phyloP scores from a whole-genome alignment of 2,888 invertebrate genomes.

The Drosophila quinaria region DNA sequence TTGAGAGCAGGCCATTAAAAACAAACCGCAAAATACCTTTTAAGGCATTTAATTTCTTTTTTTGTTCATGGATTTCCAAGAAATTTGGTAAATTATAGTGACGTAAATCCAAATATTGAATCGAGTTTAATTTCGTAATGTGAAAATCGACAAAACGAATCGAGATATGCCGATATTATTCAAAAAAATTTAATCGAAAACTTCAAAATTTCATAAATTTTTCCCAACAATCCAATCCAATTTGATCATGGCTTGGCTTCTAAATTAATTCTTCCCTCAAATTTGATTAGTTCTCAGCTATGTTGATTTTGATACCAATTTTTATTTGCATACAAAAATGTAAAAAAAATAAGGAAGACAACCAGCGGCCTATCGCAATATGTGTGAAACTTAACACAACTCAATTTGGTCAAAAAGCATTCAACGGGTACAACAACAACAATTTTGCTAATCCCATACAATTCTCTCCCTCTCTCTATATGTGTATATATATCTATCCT shows the following conservation, averaged over 20 bases:
- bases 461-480: not conserved
- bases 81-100: conserved; percentile 36
- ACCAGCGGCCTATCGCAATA: conserved; percentile 37
- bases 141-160: no score
- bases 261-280: no score
- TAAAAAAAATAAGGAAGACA: conserved; percentile 5
- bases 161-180: no score
- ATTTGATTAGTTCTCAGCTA: conserved; percentile 19
- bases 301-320: conserved; percentile 33
- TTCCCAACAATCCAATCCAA: no score
- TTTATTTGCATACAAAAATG: conserved; percentile 47
- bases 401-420: conserved; percentile 74
- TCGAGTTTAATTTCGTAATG: no score
- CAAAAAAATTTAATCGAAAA: no score
- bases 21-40: conserved; percentile 66
- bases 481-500: not conserved
- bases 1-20: conserved; percentile 36
- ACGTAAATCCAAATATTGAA: no score
- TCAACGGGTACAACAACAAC: conserved; percentile 27
- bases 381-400: conserved; percentile 79
- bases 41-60: conserved; percentile 37
- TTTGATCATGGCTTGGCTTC: no score
- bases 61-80: conserved; percentile 59
- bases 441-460: conserved; percentile 25
- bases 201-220: no score